Base-by-base conservation (phyloP, 2,888 invertebrate species). In the Ethmia dodecea region DNA sequence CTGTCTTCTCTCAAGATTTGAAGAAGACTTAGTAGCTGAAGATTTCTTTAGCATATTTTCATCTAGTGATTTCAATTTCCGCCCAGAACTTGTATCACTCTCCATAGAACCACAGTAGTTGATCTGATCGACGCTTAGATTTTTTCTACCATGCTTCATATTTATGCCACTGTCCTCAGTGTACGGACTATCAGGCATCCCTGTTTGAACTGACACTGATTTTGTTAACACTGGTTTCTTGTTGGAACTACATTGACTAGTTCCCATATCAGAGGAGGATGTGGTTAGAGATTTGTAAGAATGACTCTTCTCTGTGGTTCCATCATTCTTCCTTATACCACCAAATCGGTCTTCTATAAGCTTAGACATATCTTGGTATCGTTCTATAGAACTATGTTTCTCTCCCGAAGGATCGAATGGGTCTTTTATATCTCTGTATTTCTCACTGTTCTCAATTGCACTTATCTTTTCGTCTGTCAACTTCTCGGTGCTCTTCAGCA, bases 341-440 rank as follows among this genome's bases (percentile, higher is more conserved):
- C 91, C 90, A 43, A 92, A 91, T 51, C 88, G 87, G 49, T 92
- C 91, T 61, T 91, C 91, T 43, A 92, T 87, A 37, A 92, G 71
- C 59, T 91, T 91, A 3, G 91, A 88, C 91, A 92, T 91, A 48
- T 92, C 92, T 60, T 91, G 91, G 45, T 92, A 92, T 29, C 92
- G 79, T 55, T 92, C 91, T 64, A 92, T 91, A 40, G 91, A 91
- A 69, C 90, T 89, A 46, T 90, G 89, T 56, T 91, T 91, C 40
- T 90, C 90, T 33, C 88, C 89, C 37, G 81, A 76, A 10, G 86
- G 87, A 63, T 91, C 91, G 40, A 91, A 86, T 1, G 88, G 88
- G 53, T 89, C 89, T 58, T 83, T 84, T 0, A 83, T 64, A 35
- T 88, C 88, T 52, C 63, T 73, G 38, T 64, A 59, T 41, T 76